phyloP scores from a whole-genome alignment of 2,797 vertebrate species.

The Fundulus diaphanus region DNA sequence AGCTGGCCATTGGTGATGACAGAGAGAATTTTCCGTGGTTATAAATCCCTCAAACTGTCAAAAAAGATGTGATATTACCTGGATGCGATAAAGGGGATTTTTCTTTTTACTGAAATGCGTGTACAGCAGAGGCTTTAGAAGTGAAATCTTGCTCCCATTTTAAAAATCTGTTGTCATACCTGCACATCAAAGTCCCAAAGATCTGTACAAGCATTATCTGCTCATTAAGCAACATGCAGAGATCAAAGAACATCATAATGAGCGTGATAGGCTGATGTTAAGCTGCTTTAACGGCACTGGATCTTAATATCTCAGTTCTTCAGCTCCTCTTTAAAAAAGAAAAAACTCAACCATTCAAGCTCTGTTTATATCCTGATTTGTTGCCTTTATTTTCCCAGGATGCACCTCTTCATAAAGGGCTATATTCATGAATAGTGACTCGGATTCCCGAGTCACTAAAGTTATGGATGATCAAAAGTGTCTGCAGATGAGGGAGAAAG shows the following conservation, averaged over 20 bases:
- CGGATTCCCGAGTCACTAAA: conserved; percentile 52
- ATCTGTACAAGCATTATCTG: conserved; percentile 64
- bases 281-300: conserved; percentile 64
- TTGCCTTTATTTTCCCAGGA: conserved; percentile 57
- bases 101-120: conserved; percentile 28
- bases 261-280: conserved; percentile 61
- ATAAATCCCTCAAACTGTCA: conserved; percentile 38
- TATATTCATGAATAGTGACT: conserved; percentile 37
- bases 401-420: conserved; percentile 53
- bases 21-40: conserved; percentile 32
- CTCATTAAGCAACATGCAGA: conserved; percentile 63
- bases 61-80: conserved; percentile 28
- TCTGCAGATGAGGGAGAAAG: neutral
- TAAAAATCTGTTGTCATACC: conserved; percentile 55
- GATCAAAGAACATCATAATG: conserved; percentile 66
- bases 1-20: conserved; percentile 50
- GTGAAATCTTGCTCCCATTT: conserved; percentile 23
- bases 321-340: conserved; percentile 37
- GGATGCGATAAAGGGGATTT: conserved; percentile 23
- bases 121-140: conserved; percentile 20
- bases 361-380: conserved; percentile 41
- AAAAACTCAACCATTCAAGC: conserved; percentile 47
- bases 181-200: conserved; percentile 59
- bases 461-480: conserved; percentile 63
- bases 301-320: conserved; percentile 41